phyloP scores from a whole-genome alignment of 2,113 vertebrate genomes.

The Scomber colias region DNA sequence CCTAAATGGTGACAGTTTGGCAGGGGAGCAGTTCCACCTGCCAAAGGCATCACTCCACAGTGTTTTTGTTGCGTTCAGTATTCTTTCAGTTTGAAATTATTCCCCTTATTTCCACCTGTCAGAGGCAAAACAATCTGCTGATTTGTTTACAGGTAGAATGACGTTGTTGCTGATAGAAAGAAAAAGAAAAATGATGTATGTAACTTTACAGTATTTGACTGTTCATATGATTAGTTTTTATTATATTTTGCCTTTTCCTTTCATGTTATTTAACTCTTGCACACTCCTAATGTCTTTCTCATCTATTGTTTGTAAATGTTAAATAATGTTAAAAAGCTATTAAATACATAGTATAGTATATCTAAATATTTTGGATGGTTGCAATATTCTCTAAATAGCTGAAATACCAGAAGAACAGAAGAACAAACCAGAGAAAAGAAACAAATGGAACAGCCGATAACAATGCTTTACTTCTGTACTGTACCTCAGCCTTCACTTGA shows the following conservation, averaged over 20 bases:
- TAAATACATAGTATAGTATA: not conserved
- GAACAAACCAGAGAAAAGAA: conserved; percentile 21
- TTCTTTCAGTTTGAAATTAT: conserved; percentile 65
- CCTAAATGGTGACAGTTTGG: conserved; percentile 86
- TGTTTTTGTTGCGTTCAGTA: conserved; percentile 70
- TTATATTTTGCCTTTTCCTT: not conserved
- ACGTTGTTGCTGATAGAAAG: conserved; percentile 4
- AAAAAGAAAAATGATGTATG: not conserved
- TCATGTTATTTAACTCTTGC: not conserved
- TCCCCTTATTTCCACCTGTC: conserved; percentile 56
- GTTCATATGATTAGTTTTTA: not conserved
- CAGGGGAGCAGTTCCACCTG: conserved; percentile 80
- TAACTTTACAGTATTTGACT: not conserved
- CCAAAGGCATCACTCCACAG: conserved; percentile 74
- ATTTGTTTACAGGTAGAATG: conserved; percentile 55
- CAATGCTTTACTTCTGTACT: conserved; percentile 48
- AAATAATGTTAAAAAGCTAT: not conserved
- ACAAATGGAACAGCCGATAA: conserved; percentile 25
- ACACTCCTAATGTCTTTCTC: not conserved
- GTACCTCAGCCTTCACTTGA: conserved; percentile 50
- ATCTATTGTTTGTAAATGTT: not conserved
- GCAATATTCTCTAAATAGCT: not conserved
- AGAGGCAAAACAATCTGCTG: conserved; percentile 52
- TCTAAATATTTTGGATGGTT: not conserved
- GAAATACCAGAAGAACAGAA: conserved; percentile 2